phyloP scores from a whole-genome alignment of 2,888 invertebrate genomes.

The Hylaea fasciaria region DNA sequence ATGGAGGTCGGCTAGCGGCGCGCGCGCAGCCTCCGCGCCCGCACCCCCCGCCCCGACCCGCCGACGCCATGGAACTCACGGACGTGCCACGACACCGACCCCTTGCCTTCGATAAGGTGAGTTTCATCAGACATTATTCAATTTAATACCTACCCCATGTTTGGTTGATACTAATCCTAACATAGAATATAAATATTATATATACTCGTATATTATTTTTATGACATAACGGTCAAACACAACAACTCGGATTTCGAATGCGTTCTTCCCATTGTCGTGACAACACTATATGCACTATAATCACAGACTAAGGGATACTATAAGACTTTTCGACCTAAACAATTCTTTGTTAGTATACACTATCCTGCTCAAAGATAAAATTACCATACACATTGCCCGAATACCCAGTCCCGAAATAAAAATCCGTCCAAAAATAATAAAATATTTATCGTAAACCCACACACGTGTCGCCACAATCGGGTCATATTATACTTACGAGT shows the following conservation, averaged over 20 bases:
- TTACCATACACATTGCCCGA: not conserved
- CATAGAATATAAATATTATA: no score
- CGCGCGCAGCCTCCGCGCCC: constrained; percentile 86
- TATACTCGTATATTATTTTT: no score
- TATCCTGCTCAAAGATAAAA: not conserved
- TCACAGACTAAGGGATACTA: no score
- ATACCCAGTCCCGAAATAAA: not conserved
- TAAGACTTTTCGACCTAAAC: no score
- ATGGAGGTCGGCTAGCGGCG: constrained; percentile 93
- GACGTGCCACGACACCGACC: constrained; percentile 86
- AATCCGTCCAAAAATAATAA: constrained; percentile 1
- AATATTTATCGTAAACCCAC: not conserved
- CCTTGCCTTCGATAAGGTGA: constrained; percentile 90
- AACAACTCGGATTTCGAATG: no score
- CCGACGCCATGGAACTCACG: constrained; percentile 86
- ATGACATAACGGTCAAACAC: no score
- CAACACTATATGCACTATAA: no score
- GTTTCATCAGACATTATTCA: not conserved
- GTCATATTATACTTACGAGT: not conserved
- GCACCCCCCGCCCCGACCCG: constrained; percentile 86
- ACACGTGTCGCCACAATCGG: not conserved
- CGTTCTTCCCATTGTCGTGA: no score
- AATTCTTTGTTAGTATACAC: no score
- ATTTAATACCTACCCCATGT: not conserved
- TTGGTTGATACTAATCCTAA: no score